Evolutionary conservation across 2,113 vertebrate species (phyloP).

Genomic region (Genyomyrus donnyi): DNA sequence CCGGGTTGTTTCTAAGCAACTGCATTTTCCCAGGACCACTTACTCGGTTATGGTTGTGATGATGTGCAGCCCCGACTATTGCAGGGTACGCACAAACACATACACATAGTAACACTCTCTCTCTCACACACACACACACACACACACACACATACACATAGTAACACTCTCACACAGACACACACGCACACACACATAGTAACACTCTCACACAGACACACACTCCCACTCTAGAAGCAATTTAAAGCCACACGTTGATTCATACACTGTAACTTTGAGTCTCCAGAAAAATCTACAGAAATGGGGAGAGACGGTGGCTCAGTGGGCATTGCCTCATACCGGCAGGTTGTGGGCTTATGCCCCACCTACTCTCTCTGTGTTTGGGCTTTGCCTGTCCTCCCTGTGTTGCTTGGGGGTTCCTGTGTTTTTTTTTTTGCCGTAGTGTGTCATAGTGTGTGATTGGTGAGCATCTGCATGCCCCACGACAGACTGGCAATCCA

Average conservation of each 20-base stretch:
- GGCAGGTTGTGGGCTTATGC: neutral
- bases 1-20: conserved; percentile 2
- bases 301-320: neutral
- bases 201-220: neutral
- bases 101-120: too few relatives aligned
- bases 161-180: too few relatives aligned
- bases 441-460: neutral
- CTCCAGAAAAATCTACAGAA: neutral
- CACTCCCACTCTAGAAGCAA: neutral
- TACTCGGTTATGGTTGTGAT: neutral
- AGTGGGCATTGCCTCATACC: neutral
- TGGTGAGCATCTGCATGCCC: neutral
- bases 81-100: neutral
- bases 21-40: neutral
- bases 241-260: neutral
- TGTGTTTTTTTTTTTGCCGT: neutral
- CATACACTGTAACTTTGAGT: neutral
- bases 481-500: neutral
- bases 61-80: neutral
- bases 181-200: neutral
- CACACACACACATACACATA: neutral
- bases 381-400: neutral
- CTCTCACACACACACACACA: neutral
- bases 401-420: neutral
- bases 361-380: neutral